Percentiles rank a stretch among this genome's conserved stretches.
These are phyloP conservation scores for Rallus limicola DNA, from an alignment of 2,113 vertebrate species.

Conservation along the genomic window DNA sequence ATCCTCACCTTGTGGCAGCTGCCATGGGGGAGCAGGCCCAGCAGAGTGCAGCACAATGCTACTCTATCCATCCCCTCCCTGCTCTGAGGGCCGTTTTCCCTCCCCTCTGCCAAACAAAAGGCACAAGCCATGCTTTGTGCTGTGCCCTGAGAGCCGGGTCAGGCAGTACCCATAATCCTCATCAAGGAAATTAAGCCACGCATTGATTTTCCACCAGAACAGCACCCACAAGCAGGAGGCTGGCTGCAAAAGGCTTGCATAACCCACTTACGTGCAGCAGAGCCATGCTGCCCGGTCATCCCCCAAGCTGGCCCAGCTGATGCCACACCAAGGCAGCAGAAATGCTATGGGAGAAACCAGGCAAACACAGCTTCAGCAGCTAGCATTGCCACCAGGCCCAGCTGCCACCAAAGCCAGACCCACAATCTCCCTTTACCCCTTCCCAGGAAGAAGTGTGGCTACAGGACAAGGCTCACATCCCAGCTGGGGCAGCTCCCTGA, in stretches of 20 bases:
- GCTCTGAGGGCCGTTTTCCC: accelerated
- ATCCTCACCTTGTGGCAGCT: neutral
- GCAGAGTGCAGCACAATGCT: neutral
- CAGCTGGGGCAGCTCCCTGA: neutral
- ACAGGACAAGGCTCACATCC: accelerated
- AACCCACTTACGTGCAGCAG: neutral
- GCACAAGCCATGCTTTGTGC: neutral
- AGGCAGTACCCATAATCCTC: neutral
- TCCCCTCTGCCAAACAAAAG: neutral
- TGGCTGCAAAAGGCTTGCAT: neutral
- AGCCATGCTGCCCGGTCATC: neutral
- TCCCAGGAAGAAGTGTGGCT: accelerated
- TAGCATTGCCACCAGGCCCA: neutral
- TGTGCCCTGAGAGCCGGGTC: accelerated
- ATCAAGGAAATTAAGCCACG: neutral
- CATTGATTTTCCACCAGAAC: neutral
- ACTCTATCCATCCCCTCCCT: neutral
- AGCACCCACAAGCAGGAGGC: neutral
- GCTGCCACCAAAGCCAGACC: accelerated
- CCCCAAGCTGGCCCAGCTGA: neutral
- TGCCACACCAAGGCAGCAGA: neutral
- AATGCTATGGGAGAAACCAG: accelerated
- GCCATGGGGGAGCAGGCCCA: accelerated
- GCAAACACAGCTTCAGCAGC: neutral
- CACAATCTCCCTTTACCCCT: accelerated